Conservation (phyloP, 2,888 invertebrate genomes). For the Diadromus collaris region DNA sequence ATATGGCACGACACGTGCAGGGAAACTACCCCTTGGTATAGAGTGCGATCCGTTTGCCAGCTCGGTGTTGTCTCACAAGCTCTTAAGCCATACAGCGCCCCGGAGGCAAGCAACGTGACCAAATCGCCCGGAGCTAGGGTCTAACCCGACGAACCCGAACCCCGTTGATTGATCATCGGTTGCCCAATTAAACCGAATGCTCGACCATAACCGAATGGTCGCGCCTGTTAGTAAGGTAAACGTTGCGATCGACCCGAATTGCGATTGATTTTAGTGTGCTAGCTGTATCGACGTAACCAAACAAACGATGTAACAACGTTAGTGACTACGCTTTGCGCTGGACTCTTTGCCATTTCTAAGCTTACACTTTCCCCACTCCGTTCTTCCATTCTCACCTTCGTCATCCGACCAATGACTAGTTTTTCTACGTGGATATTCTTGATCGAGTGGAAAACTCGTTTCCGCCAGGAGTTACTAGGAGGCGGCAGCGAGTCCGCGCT, state of each 20-base stretch:
- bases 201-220: slow-evolving; percentile 30
- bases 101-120: slow-evolving; percentile 38
- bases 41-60: slow-evolving; percentile 1
- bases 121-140: background rate
- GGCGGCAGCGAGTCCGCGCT: background rate
- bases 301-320: background rate
- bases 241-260: slow-evolving; percentile 37
- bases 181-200: slow-evolving; percentile 46
- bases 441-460: slow-evolving; percentile 58
- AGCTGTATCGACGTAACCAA: background rate
- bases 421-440: slow-evolving; percentile 39
- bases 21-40: slow-evolving; percentile 43
- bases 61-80: slow-evolving; percentile 15
- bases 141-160: background rate
- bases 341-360: slow-evolving; percentile 17
- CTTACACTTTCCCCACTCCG: slow-evolving; percentile 10
- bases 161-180: slow-evolving; percentile 53
- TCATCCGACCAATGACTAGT: slow-evolving; percentile 33
- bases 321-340: too few relatives aligned
- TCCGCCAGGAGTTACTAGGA: slow-evolving; percentile 38
- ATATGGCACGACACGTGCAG: slow-evolving; percentile 71
- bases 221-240: background rate
- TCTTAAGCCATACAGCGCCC: slow-evolving; percentile 16
- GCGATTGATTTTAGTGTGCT: slow-evolving; percentile 41
- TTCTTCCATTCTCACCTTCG: slow-evolving; percentile 14